These are phyloP conservation scores for Lamprologus callipterus DNA, from an alignment of 2,113 vertebrate species.

Conservation along the genomic window DNA sequence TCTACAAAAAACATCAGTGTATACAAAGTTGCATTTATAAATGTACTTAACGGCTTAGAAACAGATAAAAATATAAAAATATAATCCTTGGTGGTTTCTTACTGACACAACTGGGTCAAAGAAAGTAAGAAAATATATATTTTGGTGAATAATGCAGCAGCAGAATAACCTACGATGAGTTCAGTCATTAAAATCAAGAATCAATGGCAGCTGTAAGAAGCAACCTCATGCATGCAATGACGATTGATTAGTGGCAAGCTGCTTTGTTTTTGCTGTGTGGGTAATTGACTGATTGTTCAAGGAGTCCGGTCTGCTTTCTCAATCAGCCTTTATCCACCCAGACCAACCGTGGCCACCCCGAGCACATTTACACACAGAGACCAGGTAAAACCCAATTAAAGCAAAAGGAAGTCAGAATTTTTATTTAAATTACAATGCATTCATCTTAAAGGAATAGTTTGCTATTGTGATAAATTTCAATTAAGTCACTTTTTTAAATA, in stretches of 20 bases:
- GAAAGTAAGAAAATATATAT: neutral
- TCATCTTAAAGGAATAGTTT: neutral
- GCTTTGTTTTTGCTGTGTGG: conserved; percentile 8
- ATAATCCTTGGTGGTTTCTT: neutral
- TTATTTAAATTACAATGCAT: neutral
- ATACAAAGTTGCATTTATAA: neutral
- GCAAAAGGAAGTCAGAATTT: neutral
- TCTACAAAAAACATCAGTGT: neutral
- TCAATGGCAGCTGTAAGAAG: conserved; percentile 3
- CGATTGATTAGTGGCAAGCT: conserved; percentile 51
- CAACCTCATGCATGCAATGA: conserved; percentile 35
- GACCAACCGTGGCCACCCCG: conserved; percentile 14
- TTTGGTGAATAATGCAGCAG: neutral
- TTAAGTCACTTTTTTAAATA: neutral
- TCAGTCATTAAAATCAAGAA: neutral
- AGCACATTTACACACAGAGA: conserved; percentile 12
- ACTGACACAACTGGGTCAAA: neutral
- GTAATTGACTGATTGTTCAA: conserved; percentile 31
- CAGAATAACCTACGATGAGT: neutral
- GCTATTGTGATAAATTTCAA: neutral
- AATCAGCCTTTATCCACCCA: conserved; percentile 15
- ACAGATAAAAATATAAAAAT: neutral
- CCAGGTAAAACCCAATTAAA: neutral
- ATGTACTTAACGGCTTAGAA: neutral
- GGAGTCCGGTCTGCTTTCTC: neutral